phyloP scores from a whole-genome alignment of 1,140 invertebrate species.

The Diorhabda elongata region DNA sequence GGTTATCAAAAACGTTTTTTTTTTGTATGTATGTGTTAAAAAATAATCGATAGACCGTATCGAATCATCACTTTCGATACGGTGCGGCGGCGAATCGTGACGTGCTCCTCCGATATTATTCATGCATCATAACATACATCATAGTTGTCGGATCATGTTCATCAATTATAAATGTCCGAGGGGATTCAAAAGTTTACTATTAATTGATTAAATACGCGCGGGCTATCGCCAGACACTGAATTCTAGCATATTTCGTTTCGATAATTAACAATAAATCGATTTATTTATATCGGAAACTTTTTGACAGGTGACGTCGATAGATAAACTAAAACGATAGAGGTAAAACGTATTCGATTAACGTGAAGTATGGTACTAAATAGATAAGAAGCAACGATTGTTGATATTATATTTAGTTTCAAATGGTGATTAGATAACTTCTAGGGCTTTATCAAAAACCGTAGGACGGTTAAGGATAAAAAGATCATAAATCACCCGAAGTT shows the following conservation, averaged over 20 bases:
- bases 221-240: neutral
- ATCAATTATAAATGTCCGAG: slow-evolving; percentile 19
- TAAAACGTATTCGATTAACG: too few species aligned
- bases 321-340: too few species aligned
- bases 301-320: too few species aligned
- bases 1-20: too few species aligned
- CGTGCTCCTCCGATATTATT: slow-evolving; percentile 16
- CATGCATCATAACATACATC: slow-evolving; percentile 23
- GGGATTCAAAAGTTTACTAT: slow-evolving; percentile 10
- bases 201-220: slow-evolving; percentile 13
- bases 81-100: neutral
- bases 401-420: too few species aligned
- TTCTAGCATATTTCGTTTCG: neutral
- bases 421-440: too few species aligned
- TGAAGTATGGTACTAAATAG: too few species aligned
- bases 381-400: too few species aligned
- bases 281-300: too few species aligned
- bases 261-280: neutral
- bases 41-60: slow-evolving; percentile 21
- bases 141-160: slow-evolving; percentile 22
- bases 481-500: slow-evolving; percentile 13
- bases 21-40: neutral
- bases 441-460: too few species aligned
- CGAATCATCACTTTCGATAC: slow-evolving; percentile 22
- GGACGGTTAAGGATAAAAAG: slow-evolving; percentile 2